Conservation (phyloP, 1,140 invertebrate species). For the Megathymus violae region DNA sequence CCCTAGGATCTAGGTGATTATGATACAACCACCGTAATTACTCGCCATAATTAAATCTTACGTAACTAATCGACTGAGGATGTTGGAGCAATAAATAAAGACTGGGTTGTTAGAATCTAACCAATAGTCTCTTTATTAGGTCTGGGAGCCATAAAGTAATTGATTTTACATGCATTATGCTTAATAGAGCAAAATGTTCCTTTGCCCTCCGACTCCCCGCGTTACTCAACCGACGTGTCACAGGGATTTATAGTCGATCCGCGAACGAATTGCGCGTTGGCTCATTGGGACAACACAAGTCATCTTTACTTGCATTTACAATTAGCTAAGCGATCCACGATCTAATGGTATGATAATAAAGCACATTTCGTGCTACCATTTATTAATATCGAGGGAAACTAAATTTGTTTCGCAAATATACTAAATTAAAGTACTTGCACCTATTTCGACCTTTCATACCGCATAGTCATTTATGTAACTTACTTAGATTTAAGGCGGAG, state of each 20-base stretch:
- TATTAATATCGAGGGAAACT: no score
- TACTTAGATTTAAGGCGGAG: constrained; percentile 14
- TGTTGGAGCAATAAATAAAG: no score
- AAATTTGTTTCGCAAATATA: no score
- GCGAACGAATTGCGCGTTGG: constrained; percentile 17
- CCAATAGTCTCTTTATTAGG: constrained; percentile 15
- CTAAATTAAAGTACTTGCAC: no score
- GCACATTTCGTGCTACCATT: no score
- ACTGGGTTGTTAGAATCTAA: no score
- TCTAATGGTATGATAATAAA: no score
- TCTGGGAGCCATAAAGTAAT: constrained; percentile 32
- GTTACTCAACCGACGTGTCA: constrained; percentile 19
- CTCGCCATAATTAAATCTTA: no score
- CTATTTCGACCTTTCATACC: constrained; percentile 1
- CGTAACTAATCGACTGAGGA: no score
- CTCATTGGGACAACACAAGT: background rate
- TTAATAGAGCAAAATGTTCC: constrained; percentile 44
- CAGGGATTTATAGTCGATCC: constrained; percentile 17
- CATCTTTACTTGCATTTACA: background rate
- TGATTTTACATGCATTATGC: constrained; percentile 35
- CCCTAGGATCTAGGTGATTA: background rate
- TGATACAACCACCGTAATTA: no score
- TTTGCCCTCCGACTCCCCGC: constrained; percentile 35
- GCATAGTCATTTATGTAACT: constrained; percentile 13
- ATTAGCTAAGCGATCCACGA: no score